Evolutionary conservation across 2,113 vertebrate species (phyloP).

Genomic region (Cacatua alba): DNA sequence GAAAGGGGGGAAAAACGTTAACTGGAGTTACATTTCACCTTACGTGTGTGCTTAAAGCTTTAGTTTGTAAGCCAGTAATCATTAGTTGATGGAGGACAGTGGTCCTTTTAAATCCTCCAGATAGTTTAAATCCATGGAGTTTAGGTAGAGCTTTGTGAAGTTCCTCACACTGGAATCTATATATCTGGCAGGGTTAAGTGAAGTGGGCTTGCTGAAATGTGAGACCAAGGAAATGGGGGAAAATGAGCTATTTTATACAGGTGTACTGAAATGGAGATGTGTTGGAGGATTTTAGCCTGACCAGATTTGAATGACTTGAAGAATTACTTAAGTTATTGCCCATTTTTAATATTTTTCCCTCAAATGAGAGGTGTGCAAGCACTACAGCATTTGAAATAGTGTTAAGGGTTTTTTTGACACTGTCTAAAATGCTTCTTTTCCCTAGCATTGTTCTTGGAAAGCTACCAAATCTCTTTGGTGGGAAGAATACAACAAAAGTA

Average conservation of each 20-base stretch:
- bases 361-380: no score
- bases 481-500: not conserved
- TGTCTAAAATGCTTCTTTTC: not conserved
- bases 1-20: rapidly evolving
- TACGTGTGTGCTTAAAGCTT: not conserved
- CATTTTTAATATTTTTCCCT: rapidly evolving
- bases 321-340: not conserved
- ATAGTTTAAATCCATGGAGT: rapidly evolving
- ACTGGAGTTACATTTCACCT: not conserved
- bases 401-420: not conserved
- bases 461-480: no score
- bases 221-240: rapidly evolving
- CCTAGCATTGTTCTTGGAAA: not conserved
- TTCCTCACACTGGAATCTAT: rapidly evolving
- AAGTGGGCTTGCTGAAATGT: not conserved
- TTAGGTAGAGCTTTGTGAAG: not conserved
- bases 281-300: not conserved
- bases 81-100: not conserved
- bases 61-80: not conserved
- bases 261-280: not conserved
- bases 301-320: not conserved
- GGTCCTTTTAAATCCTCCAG: not conserved
- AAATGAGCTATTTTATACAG: not conserved
- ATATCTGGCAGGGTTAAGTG: not conserved
- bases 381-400: not conserved